A percentile compares a stretch with the other conserved stretches of the same genome.
Conservation (phyloP, 92 coral and sea anemone species). For the Siderastrea siderea region DNA sequence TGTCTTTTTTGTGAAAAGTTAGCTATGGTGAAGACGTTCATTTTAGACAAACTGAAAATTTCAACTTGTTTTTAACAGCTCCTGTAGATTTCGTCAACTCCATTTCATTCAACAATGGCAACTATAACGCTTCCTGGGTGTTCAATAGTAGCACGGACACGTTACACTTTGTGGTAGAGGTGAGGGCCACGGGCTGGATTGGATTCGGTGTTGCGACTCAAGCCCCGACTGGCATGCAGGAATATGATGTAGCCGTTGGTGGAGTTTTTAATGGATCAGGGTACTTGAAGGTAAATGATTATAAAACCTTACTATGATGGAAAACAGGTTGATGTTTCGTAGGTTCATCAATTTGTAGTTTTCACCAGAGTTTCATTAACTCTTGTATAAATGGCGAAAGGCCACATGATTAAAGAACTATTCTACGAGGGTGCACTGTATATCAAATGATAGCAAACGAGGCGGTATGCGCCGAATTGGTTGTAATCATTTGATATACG, state of each 20-base stretch:
- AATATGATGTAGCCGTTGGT: constrained; percentile 16
- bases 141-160: not conserved
- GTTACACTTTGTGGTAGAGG: not conserved
- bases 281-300: not conserved
- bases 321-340: no score
- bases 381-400: no score
- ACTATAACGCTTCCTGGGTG: constrained; percentile 19
- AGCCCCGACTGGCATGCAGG: not conserved
- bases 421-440: no score
- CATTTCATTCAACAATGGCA: not conserved
- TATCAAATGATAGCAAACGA: no score
- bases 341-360: not conserved
- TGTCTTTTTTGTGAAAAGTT: no score
- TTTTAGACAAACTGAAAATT: not conserved
- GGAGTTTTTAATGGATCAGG: not conserved
- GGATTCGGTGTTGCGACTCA: constrained; percentile 1
- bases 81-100: not conserved
- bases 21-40: no score
- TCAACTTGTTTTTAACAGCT: no score
- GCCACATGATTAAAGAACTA: no score
- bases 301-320: no score
- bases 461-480: no score
- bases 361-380: no score
- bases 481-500: no score
- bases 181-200: not conserved